These are phyloP conservation scores for Drosophila bocqueti DNA, from an alignment of 1,140 invertebrate species.

Conservation along the genomic window DNA sequence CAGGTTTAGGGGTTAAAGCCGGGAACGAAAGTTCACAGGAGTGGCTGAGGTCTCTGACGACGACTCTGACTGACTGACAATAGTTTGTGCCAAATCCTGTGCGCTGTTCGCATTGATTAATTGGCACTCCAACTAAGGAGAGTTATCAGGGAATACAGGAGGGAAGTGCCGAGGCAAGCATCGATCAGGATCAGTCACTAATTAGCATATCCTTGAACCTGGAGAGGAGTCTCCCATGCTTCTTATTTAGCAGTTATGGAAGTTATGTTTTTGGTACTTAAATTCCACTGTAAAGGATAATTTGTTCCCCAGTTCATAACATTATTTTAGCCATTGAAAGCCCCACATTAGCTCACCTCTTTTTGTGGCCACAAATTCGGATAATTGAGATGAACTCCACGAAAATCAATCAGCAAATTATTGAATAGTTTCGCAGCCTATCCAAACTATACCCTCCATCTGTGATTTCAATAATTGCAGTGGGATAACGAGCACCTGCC, in stretches of 20 bases:
- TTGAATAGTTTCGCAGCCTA: neutral
- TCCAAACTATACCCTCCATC: neutral
- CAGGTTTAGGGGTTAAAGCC: slow-evolving; percentile 6
- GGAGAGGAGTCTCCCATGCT: neutral
- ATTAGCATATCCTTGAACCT: slow-evolving; percentile 1
- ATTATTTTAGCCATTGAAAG: neutral
- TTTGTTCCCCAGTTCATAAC: too few relatives aligned
- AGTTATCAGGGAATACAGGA: neutral
- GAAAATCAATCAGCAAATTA: neutral
- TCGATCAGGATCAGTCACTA: slow-evolving; percentile 4
- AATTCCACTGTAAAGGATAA: too few relatives aligned
- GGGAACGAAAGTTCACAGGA: slow-evolving; percentile 7
- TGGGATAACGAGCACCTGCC: too few relatives aligned
- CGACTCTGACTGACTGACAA: neutral
- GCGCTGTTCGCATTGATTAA: slow-evolving; percentile 20
- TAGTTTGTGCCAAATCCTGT: slow-evolving; percentile 8
- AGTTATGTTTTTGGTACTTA: too few relatives aligned
- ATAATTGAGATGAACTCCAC: neutral
- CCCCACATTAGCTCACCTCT: neutral
- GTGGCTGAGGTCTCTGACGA: neutral
- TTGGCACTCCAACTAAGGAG: neutral
- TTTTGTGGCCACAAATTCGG: neutral
- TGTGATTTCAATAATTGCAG: neutral
- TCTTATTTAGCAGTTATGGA: neutral
- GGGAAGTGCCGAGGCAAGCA: neutral